A percentile compares a stretch with the other conserved stretches of the same genome.
phyloP scores from a whole-genome alignment of 2,888 invertebrate species.

The Drosophila demipolita region DNA sequence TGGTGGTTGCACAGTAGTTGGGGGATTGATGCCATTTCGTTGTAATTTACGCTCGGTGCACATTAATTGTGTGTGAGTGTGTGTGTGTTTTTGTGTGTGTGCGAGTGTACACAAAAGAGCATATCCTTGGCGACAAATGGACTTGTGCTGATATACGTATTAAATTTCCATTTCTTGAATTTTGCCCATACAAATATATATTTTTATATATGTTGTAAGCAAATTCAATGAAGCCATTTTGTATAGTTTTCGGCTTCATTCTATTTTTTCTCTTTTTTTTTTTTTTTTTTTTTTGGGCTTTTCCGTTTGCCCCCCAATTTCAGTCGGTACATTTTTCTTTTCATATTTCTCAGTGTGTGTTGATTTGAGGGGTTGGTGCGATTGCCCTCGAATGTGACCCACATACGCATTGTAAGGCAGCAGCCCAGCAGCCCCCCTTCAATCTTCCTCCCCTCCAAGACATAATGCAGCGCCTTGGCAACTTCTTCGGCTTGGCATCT shows the following conservation, averaged over 20 bases:
- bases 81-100: neutral
- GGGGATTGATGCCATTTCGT: slow-evolving; percentile 14
- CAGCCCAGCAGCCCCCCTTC: slow-evolving; percentile 2
- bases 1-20: neutral
- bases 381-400: slow-evolving; percentile 49
- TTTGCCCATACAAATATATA: slow-evolving; percentile 2
- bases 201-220: slow-evolving; percentile 43
- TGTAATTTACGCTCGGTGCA: slow-evolving; percentile 77
- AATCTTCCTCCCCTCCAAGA: neutral
- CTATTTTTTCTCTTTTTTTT: slow-evolving; percentile 10
- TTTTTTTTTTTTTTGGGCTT: slow-evolving; percentile 24
- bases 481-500: slow-evolving; percentile 33
- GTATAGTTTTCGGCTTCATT: slow-evolving; percentile 54
- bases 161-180: slow-evolving; percentile 69
- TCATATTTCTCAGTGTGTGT: slow-evolving; percentile 37
- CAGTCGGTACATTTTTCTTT: slow-evolving; percentile 23
- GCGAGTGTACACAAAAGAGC: slow-evolving; percentile 8
- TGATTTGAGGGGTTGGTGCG: neutral
- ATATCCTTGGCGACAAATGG: slow-evolving; percentile 74
- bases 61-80: slow-evolving; percentile 67
- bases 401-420: slow-evolving; percentile 45
- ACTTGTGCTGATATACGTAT: slow-evolving; percentile 48
- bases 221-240: slow-evolving; percentile 65
- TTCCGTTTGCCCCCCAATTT: neutral
- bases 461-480: slow-evolving; percentile 72